Percentiles rank a stretch among this genome's conserved stretches.
Conservation (phyloP, 2,797 vertebrate genomes). For the Gastrophryne carolinensis region DNA sequence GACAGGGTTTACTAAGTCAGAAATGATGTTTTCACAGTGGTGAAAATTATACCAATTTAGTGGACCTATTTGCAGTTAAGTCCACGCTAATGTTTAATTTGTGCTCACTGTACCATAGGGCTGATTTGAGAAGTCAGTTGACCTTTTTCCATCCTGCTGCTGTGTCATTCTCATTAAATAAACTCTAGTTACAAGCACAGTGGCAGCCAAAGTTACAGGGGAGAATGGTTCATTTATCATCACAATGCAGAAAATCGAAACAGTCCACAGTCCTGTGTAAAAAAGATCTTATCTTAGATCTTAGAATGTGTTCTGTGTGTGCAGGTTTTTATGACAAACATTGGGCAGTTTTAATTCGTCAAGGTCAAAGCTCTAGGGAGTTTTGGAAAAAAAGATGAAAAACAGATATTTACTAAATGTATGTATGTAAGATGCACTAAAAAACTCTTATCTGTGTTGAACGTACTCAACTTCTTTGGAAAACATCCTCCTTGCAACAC, state of each 20-base stretch:
- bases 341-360: not conserved
- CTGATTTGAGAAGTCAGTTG: slow-evolving; percentile 42
- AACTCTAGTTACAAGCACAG: slow-evolving; percentile 18
- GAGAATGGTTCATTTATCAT: slow-evolving; percentile 15
- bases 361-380: too few relatives aligned
- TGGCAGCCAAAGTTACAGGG: not conserved
- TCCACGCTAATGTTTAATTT: slow-evolving; percentile 29
- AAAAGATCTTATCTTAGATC: too few relatives aligned
- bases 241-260: slow-evolving; percentile 20
- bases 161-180: slow-evolving; percentile 36
- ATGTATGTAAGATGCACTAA: too few relatives aligned
- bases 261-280: not conserved
- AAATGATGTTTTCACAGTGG: not conserved
- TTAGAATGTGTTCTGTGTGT: not conserved
- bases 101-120: slow-evolving; percentile 22
- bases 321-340: not conserved
- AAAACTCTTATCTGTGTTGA: too few relatives aligned
- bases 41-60: slow-evolving; percentile 1
- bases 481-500: too few relatives aligned
- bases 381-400: too few relatives aligned
- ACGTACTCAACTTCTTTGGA: too few relatives aligned
- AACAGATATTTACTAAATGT: too few relatives aligned
- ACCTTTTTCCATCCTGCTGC: slow-evolving; percentile 29
- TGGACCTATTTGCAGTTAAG: slow-evolving; percentile 6
- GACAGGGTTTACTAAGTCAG: not conserved